Base-by-base conservation (phyloP, 2,797 vertebrate genomes). In the Philypnodon macrostomus region DNA sequence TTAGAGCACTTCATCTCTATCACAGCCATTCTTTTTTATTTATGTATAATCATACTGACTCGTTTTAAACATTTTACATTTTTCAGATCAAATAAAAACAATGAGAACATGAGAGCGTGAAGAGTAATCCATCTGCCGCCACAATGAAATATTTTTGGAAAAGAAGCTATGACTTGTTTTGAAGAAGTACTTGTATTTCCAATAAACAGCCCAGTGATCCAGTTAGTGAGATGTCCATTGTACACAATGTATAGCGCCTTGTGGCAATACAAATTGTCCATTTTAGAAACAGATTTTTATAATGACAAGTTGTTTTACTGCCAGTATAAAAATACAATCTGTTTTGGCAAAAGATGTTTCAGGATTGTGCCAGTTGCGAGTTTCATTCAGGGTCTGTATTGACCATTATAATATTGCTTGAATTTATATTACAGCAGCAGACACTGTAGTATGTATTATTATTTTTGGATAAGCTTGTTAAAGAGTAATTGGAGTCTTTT, bases 11-110 rank as follows among this genome's bases (percentile, higher is more conserved):
- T n/a, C n/a, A n/a, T 29, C 9, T 29, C 9, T 10, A 29, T 10
- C 9, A 10, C 9, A 29, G 9, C 27, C 19, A 7, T 3, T 24
- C 7, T 40, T 13, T 40, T 6, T 26, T 26, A 15, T 12, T 40
- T 5, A 9, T 24, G 12, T 40, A 14, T 6, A 12, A 11, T 0
- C 21, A 2, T 4, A 11, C 17, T 2, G 18, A 4, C 1, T 23
- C n/a, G n/a, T 18, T 30, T 31, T 17, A 1, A 33, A 7, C 8
- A n/a, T 33, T 1, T 12, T 16, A 16, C 16, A 3, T 26, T 58
- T 66, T 62, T 5, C 77, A 91, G 89, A 91, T 88, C 89, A 91
- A 80, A 91, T 91, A 76, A 88, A 86, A 83, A 76, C 83, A 56
- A 77, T 88, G 79, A 86, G 76, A 87, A 90, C 83, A 33, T 91